These are phyloP conservation scores for Lepus americanus DNA, from an alignment of 2,113 vertebrate genomes.

Conservation along the genomic window DNA sequence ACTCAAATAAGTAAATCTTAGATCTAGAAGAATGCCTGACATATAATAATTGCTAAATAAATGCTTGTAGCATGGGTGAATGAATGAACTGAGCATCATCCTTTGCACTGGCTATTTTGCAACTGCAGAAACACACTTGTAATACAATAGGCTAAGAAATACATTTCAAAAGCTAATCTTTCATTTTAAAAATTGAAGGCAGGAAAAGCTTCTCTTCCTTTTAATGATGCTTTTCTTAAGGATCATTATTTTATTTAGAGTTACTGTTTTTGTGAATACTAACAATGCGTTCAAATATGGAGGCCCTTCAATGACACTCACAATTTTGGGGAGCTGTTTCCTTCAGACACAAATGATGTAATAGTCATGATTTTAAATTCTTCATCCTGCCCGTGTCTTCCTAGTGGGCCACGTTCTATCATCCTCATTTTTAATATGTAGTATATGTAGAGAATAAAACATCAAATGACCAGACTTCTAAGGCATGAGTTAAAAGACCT, in stretches of 20 bases:
- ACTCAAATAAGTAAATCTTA: constrained; percentile 38
- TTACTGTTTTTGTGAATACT: constrained; percentile 49
- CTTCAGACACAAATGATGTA: constrained; percentile 29
- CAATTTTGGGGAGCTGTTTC: neutral
- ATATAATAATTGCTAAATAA: neutral
- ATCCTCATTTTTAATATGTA: neutral
- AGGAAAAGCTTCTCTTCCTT: neutral
- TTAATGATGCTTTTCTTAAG: constrained; percentile 25
- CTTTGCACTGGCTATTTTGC: constrained; percentile 16
- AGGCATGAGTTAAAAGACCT: neutral
- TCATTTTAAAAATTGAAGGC: neutral
- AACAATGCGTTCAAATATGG: neutral
- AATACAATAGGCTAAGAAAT: neutral
- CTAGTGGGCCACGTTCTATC: neutral
- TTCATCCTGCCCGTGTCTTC: neutral
- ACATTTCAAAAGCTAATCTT: constrained; percentile 29
- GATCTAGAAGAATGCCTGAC: neutral
- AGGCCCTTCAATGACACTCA: neutral
- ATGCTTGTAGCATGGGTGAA: neutral
- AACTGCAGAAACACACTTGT: neutral
- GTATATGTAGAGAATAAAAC: neutral
- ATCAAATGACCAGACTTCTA: neutral
- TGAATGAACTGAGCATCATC: constrained; percentile 9
- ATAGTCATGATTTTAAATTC: constrained; percentile 8
- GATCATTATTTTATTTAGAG: too few species aligned